Conservation (phyloP, 2,888 invertebrate species). For the Crepidodera aurea region DNA sequence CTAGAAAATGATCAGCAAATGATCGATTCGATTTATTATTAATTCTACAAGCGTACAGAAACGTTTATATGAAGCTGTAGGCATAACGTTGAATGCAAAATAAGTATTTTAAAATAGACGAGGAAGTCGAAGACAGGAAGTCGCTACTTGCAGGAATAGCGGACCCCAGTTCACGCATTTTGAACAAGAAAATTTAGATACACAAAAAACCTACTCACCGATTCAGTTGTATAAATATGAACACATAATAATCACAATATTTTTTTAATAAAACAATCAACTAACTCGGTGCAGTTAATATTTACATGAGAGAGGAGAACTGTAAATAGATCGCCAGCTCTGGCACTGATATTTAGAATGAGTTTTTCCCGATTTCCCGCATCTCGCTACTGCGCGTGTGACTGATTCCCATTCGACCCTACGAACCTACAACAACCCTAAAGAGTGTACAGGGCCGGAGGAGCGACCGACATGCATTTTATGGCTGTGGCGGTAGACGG, state of each 20-base stretch:
- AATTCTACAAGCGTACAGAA: conserved; percentile 13
- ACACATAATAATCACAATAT: conserved; percentile 21
- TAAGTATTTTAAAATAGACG: conserved; percentile 18
- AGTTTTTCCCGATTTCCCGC: conserved; percentile 25
- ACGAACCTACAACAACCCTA: conserved; percentile 13
- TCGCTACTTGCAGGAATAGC: conserved; percentile 15
- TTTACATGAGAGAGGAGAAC: conserved; percentile 17
- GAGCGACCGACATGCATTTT: not conserved
- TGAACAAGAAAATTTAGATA: not conserved
- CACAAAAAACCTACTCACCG: conserved; percentile 9
- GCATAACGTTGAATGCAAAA: conserved; percentile 16
- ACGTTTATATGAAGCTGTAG: not conserved
- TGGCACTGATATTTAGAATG: conserved; percentile 20
- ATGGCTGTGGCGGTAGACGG: not conserved
- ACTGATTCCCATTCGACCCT: conserved; percentile 14
- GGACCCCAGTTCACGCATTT: conserved; percentile 1
- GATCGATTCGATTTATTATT: conserved; percentile 7
- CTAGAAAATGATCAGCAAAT: not conserved
- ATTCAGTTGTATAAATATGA: conserved; percentile 17
- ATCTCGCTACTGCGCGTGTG: conserved; percentile 23
- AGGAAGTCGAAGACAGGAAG: conserved; percentile 26
- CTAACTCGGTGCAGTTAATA: conserved; percentile 1
- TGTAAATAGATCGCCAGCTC: conserved; percentile 21
- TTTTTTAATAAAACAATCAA: conserved; percentile 11
- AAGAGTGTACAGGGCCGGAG: conserved; percentile 6